Conservation (phyloP, 1,140 invertebrate genomes). For the Brachionus plicatilis region DNA sequence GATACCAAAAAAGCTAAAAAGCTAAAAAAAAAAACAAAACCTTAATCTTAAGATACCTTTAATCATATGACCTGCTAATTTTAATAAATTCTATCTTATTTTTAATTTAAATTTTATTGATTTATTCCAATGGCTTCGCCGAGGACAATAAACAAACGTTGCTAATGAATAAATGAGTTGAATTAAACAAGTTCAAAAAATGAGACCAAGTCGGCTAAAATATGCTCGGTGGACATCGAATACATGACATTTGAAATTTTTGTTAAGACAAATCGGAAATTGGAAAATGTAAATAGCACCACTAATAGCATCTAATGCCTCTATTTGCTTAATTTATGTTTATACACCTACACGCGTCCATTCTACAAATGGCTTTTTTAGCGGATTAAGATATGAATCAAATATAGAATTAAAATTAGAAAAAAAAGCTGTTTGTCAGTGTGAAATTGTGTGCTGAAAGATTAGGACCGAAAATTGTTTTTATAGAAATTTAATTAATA, state of each 20-base stretch:
- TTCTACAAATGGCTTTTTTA: not conserved
- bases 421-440: slow-evolving; percentile 14
- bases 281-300: not conserved
- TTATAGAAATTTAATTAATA: slow-evolving; percentile 32
- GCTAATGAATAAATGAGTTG: not conserved
- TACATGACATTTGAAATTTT: not conserved
- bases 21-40: not conserved
- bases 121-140: not conserved
- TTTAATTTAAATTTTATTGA: slow-evolving; percentile 29
- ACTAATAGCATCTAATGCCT: not conserved
- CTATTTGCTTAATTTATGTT: slow-evolving; percentile 4
- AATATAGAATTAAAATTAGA: not conserved
- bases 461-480: not conserved
- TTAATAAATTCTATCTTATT: slow-evolving; percentile 17
- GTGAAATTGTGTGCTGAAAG: not conserved
- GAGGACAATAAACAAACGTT: slow-evolving; percentile 5
- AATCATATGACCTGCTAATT: not conserved
- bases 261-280: not conserved
- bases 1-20: not conserved
- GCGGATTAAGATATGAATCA: not conserved
- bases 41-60: slow-evolving; percentile 13
- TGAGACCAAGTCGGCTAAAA: not conserved
- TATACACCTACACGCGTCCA: slow-evolving; percentile 2
- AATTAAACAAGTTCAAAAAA: not conserved
- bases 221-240: not conserved